These are phyloP conservation scores for Oreochromis tanganicae DNA, from an alignment of 2,113 vertebrate genomes.

Conservation along the genomic window DNA sequence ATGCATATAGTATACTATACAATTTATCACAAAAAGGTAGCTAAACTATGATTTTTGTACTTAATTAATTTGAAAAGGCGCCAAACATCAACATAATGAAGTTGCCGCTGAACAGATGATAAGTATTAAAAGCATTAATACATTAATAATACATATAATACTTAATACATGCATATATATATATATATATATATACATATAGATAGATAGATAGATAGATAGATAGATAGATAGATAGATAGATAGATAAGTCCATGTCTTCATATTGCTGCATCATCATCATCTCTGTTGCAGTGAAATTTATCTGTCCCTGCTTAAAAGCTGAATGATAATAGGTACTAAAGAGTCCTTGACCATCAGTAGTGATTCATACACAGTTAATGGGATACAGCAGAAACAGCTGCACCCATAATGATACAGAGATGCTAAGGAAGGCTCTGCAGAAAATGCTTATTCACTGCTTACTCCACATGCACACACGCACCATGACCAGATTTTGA, in stretches of 20 bases:
- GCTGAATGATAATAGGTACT: not conserved
- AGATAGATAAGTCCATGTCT: not conserved
- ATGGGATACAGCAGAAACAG: not conserved
- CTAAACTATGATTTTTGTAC: too few relatives aligned
- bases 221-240: not conserved
- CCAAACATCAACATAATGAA: too few relatives aligned
- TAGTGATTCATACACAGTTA: not conserved
- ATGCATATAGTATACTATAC: too few relatives aligned
- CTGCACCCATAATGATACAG: not conserved
- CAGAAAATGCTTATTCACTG: not conserved
- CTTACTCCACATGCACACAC: not conserved
- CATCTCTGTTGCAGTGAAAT: not conserved
- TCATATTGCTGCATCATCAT: not conserved
- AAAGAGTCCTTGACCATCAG: not conserved
- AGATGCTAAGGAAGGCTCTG: not conserved
- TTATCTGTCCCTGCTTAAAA: not conserved
- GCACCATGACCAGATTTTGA: not conserved
- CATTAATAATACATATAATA: too few relatives aligned
- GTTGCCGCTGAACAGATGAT: too few relatives aligned
- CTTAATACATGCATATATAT: too few relatives aligned
- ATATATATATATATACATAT: too few relatives aligned
- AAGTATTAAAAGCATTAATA: too few relatives aligned
- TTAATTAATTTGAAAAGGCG: too few relatives aligned
- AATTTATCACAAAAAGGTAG: too few relatives aligned
- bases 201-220: not conserved